A percentile compares a stretch with the other conserved stretches of the same genome.
These are phyloP conservation scores for Castor canadensis DNA, from an alignment of 2,113 vertebrate species.

Conservation along the genomic window DNA sequence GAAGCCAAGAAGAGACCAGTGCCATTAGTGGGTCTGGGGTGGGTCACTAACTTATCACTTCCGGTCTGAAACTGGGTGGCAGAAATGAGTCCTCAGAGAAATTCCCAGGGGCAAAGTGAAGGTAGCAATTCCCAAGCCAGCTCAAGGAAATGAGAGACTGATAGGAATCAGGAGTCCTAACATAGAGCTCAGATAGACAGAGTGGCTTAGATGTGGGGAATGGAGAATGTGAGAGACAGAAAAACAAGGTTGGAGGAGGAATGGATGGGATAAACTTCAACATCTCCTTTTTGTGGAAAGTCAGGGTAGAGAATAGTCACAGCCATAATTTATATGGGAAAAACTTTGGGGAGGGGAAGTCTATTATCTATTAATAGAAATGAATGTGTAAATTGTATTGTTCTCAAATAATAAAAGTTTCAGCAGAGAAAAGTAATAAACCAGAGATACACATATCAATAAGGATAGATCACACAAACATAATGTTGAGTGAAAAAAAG, in stretches of 20 bases:
- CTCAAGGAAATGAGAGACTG: not conserved
- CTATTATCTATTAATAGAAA: not conserved
- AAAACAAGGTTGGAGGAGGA: not conserved
- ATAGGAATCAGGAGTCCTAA: not conserved
- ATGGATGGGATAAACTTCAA: fast-evolving
- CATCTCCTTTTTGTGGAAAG: not conserved
- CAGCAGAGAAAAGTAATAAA: conserved; percentile 33
- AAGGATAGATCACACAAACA: conserved; percentile 26
- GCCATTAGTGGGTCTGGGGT: not conserved
- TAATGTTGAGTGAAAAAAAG: not conserved
- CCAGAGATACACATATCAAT: conserved; percentile 11
- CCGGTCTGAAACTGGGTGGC: not conserved
- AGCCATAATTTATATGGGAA: not conserved
- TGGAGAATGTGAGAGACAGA: not conserved
- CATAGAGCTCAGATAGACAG: not conserved
- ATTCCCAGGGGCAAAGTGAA: not conserved
- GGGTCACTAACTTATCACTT: not conserved
- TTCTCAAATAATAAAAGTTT: conserved; percentile 39
- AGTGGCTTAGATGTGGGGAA: not conserved
- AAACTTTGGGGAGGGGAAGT: not conserved
- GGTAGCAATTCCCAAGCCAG: not conserved
- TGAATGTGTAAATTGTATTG: conserved; percentile 20
- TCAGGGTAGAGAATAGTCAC: not conserved
- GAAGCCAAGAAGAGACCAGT: not conserved
- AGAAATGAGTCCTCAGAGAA: not conserved